Evolutionary conservation across 2,888 invertebrate species (phyloP).

Genomic region (Anagyrus pseudococci): DNA sequence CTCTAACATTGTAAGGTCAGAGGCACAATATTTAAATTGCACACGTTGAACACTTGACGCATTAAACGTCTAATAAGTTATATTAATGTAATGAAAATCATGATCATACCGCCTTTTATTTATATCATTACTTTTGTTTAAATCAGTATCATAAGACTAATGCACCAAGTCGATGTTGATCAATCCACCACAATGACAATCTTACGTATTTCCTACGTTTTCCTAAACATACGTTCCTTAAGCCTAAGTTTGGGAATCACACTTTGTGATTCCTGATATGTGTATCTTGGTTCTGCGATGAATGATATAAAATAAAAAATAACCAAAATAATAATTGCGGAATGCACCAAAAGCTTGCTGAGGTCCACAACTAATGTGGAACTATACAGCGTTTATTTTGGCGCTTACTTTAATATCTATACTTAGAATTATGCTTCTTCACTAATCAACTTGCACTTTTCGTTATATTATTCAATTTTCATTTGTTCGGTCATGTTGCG

Average conservation of each 20-base stretch:
- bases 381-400: conserved; percentile 26
- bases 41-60: conserved; percentile 29
- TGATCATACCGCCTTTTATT: conserved; percentile 12
- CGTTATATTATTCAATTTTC: conserved; percentile 4
- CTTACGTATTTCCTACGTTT: conserved; percentile 25
- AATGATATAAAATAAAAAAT: conserved; percentile 44
- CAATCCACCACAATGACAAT: conserved; percentile 27
- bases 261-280: conserved; percentile 54
- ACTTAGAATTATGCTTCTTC: conserved; percentile 32
- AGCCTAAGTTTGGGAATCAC: conserved; percentile 29
- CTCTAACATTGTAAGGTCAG: conserved; percentile 21
- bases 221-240: conserved; percentile 25
- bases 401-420: conserved; percentile 22
- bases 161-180: conserved; percentile 35
- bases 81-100: conserved; percentile 25
- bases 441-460: conserved; percentile 19
- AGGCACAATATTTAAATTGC: conserved; percentile 25
- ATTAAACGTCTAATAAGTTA: conserved; percentile 14
- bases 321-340: conserved; percentile 43
- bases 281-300: conserved; percentile 59
- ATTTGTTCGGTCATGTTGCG: background rate
- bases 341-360: conserved; percentile 38
- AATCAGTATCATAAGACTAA: conserved; percentile 26
- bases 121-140: conserved; percentile 8
- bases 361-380: conserved; percentile 52